Percentiles rank a stretch among this genome's conserved stretches.
phyloP scores from a whole-genome alignment of 2,797 vertebrate species.

The Todus mexicanus region DNA sequence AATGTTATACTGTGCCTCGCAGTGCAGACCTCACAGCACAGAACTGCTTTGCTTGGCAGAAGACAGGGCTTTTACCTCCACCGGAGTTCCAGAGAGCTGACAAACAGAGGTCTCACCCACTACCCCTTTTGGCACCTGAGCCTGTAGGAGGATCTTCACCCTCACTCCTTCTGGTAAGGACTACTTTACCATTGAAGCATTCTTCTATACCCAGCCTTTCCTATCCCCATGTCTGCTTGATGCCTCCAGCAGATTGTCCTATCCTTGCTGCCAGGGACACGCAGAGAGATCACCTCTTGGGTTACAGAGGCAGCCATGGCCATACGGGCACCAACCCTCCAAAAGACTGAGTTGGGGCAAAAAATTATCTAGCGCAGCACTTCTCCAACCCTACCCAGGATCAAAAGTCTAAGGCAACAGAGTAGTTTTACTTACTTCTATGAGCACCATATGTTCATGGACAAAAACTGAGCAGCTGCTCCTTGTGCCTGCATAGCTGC shows the following conservation, averaged over 20 bases:
- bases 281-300: neutral
- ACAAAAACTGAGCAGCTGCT: neutral
- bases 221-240: neutral
- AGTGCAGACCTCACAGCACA: neutral
- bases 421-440: neutral
- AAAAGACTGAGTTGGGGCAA: neutral
- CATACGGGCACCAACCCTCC: neutral
- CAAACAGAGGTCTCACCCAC: neutral
- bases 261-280: neutral
- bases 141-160: neutral
- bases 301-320: neutral
- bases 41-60: neutral
- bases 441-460: accelerated
- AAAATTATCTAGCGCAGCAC: neutral
- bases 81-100: neutral
- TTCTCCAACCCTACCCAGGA: neutral
- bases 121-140: neutral
- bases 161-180: neutral
- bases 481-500: neutral
- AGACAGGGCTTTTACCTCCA: accelerated
- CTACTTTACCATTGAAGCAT: neutral
- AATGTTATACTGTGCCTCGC: neutral
- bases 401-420: neutral
- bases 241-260: neutral
- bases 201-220: neutral